Conservation (phyloP, 2,888 invertebrate species). For the Zygaena filipendulae region DNA sequence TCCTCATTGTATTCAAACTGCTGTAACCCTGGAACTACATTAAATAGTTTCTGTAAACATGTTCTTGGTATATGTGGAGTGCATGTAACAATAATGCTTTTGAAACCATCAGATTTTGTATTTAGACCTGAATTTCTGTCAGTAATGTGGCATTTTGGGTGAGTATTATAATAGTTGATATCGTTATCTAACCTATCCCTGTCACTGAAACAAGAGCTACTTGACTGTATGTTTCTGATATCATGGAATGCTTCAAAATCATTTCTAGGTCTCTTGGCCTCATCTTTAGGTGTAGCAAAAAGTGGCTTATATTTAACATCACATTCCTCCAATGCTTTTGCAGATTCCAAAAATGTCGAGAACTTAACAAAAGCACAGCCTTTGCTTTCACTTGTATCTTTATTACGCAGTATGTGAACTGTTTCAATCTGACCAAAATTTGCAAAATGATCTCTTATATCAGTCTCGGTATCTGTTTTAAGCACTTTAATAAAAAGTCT, state of each 20-base stretch:
- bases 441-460: conserved; percentile 82
- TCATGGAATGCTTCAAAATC: conserved; percentile 23
- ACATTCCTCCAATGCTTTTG: conserved; percentile 89
- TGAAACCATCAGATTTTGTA: conserved; percentile 54
- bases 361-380: conserved; percentile 95
- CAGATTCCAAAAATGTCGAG: conserved; percentile 81
- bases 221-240: conserved; percentile 12
- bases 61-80: conserved; percentile 79
- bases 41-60: conserved; percentile 85
- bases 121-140: conserved; percentile 23
- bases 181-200: no score
- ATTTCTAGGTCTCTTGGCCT: conserved; percentile 42
- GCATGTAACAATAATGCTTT: conserved; percentile 77
- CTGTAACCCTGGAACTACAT: conserved; percentile 77
- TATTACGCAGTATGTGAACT: conserved; percentile 82
- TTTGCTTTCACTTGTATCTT: conserved; percentile 80
- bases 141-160: conserved; percentile 17
- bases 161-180: no score
- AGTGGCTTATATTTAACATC: conserved; percentile 87
- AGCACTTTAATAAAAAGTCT: conserved; percentile 90
- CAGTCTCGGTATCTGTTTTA: conserved; percentile 79
- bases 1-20: conserved; percentile 55
- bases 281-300: conserved; percentile 87
- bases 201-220: conserved; percentile 9
- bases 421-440: conserved; percentile 87